Evolutionary conservation across 1,140 invertebrate species (phyloP), one percentile per base, ranked within the genome.

Genomic region (Leptopilina boulardi): DNA sequence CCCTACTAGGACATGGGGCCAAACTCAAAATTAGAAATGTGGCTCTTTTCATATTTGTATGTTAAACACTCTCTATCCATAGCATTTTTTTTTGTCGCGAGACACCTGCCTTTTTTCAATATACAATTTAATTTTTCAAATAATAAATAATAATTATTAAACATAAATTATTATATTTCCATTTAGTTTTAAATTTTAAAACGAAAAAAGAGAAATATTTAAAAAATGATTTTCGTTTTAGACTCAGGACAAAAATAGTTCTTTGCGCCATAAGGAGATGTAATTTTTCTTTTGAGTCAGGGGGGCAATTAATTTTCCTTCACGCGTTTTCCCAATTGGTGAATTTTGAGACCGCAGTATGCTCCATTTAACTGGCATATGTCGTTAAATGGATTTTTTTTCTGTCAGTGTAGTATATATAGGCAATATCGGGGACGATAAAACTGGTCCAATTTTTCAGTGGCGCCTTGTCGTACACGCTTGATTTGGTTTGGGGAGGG

Each of bases 11-110:
- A 84, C 83, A 79, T 82, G 77, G n/a, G 82, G 81, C 82, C 76
- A 76, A 73, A 82, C 78, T 80, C 81, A 86, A 87, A 88, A 89
- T 89, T 86, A 88, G 84, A 81, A 87, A 85, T 83, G 81, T 78
- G 82, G 78, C 73, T 66, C 83, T 80, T 84, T 88, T 84, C 77
- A 82, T 71, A 56, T 76, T 73, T 76, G 77, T 71, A 73, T 70
- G 71, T 76, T 70, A 41, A 59, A 71, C 51, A 71, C 78, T 80
- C 42, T 79, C 80, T 79, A 74, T 78, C 78, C 77, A 71, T 74
- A 19, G 15, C 11, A 5, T 51, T 54, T 77, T 74, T 51, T 54
- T 77, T 74, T 74, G 18, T 66, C 38, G 10, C 38, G 44, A 74
- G 77, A 79, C 83, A 85, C 80, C 82, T 84, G 82, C 79, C 82